Evolutionary conservation across 2,113 vertebrate genomes (phyloP), one percentile per base, ranked within the genome.

Genomic region (Echinops telfairi): DNA sequence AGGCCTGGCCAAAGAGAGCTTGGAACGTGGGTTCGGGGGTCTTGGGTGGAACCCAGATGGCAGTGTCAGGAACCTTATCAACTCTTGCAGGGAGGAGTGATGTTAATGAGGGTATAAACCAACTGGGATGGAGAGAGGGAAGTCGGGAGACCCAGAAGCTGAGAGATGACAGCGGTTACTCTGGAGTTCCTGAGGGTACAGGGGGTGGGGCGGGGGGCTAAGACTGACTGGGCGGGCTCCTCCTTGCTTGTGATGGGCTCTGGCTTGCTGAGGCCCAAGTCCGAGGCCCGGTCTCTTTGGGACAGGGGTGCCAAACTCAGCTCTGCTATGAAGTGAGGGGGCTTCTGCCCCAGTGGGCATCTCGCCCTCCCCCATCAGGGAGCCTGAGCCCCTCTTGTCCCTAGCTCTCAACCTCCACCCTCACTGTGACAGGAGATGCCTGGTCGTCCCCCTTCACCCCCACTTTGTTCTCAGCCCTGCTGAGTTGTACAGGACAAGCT

Each of bases 71-170:
- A 70, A 27, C 38, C 60, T 27, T 68, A 29, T 81, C 68, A 81
- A 82, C 73, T 43, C 43, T 33, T 53, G 29, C 78, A 88, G 78
- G 78, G 75, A 79, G 73, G 66, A 91, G 40, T 71, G 22, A 83
- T 17, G 1, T 82, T 75, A 64, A 78, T 43, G 70, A 82, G 84
- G 17, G 83, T 23, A 23, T 83, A 79, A 43, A 84, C 78, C 68
- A 22, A 11, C 11, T 79, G 82, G 83, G 76, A 79, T 29, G 58
- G 29, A 31, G 64, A 23, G 33, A 53, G 62, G 40, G 40, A 25
- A 27, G 23, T 53, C 47, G 12, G 62, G 23, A 84, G 14, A 71
- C 31, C 36, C 64, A 80, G 83, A 91, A 20, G 25, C 57, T 75
- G 47, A 17, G 70, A 89, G 83, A 83, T 23, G 68, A 6, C 0